Base-by-base conservation (phyloP, 2,888 invertebrate species). In the Myathropa florea region DNA sequence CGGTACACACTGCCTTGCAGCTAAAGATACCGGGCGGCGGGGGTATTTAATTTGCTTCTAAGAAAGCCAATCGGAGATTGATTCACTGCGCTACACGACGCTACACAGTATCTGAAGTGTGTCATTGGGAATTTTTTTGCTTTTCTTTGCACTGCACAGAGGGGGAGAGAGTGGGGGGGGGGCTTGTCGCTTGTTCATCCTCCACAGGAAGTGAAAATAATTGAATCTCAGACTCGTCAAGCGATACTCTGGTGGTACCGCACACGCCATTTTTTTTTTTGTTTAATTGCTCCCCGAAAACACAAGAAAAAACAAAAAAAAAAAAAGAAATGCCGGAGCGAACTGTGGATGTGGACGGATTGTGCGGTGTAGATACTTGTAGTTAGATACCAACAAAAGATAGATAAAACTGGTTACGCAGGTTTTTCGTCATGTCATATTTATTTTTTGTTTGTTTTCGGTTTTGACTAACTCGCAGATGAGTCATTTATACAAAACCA, bases 401-500 rank as follows among this genome's bases (percentile, higher is more conserved):
- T 46, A 65, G 33, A 36, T 7, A 46, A 80, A 84, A 84, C 76
- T 72, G 76, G 81, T 68, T 76, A 53, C 26, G 39, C 75, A 75
- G 65, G 60, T 64, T 63, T 57, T 7, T 10, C 46, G 21, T 30
- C 57, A 30, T 36, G 46, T 46, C 46, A 46, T 46, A 46, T 46
- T 46, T 18, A 0, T 18, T 18, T 46, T 46, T 46, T 46, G n/a
- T n/a, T 46, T 46, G n/a, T 53, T 39, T 23, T 61, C 65, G 36
- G n/a, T 68, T 71, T n/a, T 77, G 36, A 9, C 68, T 68, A 63
- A 77, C 76, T 46, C 46, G 18, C 59, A 76, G 72, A 77, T 85
- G 84, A 85, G 76, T 85, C 81, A 85, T 75, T 68, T 72, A 59
- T 33, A 68, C n/a, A 82, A 76, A 83, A 76, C 60, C 59, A 76